Evolutionary conservation across 1,140 invertebrate species (phyloP), one percentile per base, ranked within the genome.

Genomic region (Pygmarrhopalites habei): DNA sequence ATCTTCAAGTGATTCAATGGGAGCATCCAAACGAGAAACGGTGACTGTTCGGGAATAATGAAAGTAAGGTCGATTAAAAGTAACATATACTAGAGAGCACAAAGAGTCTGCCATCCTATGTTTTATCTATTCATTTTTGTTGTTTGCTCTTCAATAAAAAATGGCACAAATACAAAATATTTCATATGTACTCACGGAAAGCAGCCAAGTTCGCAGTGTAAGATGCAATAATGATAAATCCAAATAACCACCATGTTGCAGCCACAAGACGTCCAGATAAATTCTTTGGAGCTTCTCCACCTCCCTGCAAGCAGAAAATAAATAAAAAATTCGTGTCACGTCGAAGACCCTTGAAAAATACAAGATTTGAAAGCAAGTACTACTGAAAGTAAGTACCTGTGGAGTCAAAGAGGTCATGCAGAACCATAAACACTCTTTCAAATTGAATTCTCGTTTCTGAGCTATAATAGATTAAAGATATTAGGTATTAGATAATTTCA

Each of bases 351-450:
- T n/a, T n/a, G n/a, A n/a, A n/a, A n/a, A n/a, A n/a, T n/a, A n/a
- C n/a, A n/a, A n/a, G n/a, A n/a, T n/a, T n/a, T n/a, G n/a, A n/a
- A n/a, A n/a, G n/a, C n/a, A n/a, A n/a, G n/a, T n/a, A n/a, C n/a
- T n/a, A n/a, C n/a, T n/a, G n/a, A 53, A 60, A 17, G 15, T 29
- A 47, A 23, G 28, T 70, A 79, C 83, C 79, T 97, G 94, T 0
- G 94, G 94, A 0, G 94, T 98, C 7, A 98, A 74, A 0, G 93
- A 97, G 23, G 94, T 98, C 92, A 98, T 97, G 73, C 95, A 98
- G 75, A 98, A 99, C 95, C 95, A 98, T 0, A 98, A 79, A 73
- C 92, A 95, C 77, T 98, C 95, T 73, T 96, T 96, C 1, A 98
- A 77, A 23, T 87, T 94, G 71, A 99, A 99, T 72, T 95, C 89